phyloP scores from a whole-genome alignment of 2,888 invertebrate genomes.

The Drosophila dives region DNA sequence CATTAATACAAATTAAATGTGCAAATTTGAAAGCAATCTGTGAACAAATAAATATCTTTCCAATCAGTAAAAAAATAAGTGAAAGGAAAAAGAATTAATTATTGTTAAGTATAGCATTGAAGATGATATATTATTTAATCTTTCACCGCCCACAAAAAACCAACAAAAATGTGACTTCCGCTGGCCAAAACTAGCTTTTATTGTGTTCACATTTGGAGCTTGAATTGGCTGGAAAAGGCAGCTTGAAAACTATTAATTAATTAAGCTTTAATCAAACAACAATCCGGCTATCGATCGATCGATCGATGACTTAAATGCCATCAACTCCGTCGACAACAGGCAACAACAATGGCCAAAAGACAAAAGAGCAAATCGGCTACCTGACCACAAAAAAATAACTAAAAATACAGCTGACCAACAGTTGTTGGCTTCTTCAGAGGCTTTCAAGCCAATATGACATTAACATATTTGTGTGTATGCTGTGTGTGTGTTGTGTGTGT shows the following conservation, averaged over 20 bases:
- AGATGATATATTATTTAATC: not conserved
- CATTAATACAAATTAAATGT: constrained; percentile 57
- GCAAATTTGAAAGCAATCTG: constrained; percentile 38
- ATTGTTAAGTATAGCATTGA: not conserved
- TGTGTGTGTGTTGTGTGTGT: constrained; percentile 20
- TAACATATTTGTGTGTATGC: constrained; percentile 65
- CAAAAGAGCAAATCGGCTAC: constrained; percentile 65
- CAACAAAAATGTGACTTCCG: constrained; percentile 38
- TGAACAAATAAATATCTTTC: constrained; percentile 12
- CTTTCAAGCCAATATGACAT: constrained; percentile 54
- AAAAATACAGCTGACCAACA: constrained; percentile 51
- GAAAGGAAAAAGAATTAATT: not conserved
- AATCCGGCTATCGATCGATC: constrained; percentile 11
- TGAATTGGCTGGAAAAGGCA: constrained; percentile 51
- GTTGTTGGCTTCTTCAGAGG: constrained; percentile 15
- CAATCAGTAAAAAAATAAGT: not conserved
- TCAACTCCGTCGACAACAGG: constrained; percentile 44
- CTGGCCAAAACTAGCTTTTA: constrained; percentile 27
- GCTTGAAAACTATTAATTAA: constrained; percentile 65
- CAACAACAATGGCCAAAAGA: constrained; percentile 19
- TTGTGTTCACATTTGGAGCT: constrained; percentile 42
- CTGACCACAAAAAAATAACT: constrained; percentile 7
- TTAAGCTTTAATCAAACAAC: constrained; percentile 73
- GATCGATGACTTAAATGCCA: constrained; percentile 69
- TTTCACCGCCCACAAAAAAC: constrained; percentile 23